These are phyloP conservation scores for Blastobasis lacticolella DNA, from an alignment of 2,888 invertebrate genomes.

Conservation along the genomic window DNA sequence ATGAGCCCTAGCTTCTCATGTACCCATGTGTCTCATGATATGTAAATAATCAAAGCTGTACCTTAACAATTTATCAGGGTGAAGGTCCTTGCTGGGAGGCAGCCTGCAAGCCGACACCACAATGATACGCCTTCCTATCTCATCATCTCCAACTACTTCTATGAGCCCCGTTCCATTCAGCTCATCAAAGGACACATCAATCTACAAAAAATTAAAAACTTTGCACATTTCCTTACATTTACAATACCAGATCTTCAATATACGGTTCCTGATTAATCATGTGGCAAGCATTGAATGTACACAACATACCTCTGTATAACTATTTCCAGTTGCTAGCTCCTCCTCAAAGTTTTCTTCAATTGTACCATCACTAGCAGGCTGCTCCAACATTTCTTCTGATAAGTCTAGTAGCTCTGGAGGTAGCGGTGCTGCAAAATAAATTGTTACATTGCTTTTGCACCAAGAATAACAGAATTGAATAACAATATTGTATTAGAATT, in stretches of 20 bases:
- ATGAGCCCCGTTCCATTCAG: conserved; percentile 54
- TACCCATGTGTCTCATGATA: no score
- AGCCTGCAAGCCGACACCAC: conserved; percentile 93
- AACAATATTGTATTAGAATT: not conserved
- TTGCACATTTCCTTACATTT: no score
- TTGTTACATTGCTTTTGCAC: not conserved
- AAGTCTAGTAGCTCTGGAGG: conserved; percentile 54
- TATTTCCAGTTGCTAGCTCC: conserved; percentile 80
- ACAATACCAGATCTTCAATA: not conserved
- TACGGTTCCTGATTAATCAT: not conserved
- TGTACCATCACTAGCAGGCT: conserved; percentile 87
- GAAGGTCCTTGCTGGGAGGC: conserved; percentile 85
- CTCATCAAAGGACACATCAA: conserved; percentile 41
- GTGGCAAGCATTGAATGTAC: not conserved
- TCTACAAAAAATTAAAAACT: no score
- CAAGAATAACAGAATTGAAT: not conserved
- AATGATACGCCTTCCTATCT: conserved; percentile 93
- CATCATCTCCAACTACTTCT: conserved; percentile 78
- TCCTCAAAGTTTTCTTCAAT: conserved; percentile 95
- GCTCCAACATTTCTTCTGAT: conserved; percentile 38
- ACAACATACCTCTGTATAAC: conserved; percentile 44
- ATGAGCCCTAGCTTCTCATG: no score
- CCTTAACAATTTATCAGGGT: conserved; percentile 70
- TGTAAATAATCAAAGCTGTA: conserved; percentile 15
- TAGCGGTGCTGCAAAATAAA: conserved; percentile 41